Base-by-base conservation (phyloP, 1,140 invertebrate genomes). In the Drosophila nikananu region DNA sequence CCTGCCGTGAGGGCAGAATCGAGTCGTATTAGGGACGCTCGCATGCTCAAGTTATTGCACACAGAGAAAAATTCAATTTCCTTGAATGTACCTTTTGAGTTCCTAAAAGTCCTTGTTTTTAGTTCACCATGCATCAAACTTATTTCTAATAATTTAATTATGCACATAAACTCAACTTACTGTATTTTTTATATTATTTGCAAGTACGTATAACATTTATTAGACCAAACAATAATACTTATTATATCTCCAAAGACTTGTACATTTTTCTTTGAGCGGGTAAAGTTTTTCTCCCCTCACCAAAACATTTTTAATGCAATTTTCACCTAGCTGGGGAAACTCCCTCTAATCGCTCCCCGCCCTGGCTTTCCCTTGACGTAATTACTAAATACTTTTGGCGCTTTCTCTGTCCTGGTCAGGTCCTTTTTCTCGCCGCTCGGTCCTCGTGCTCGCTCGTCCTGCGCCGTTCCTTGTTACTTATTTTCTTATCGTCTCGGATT, bases 401-500 rank as follows among this genome's bases (percentile, higher is more conserved):
- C 78, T 81, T 67, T 66, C 70, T 61, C 25, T 62, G 61, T 77
- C 77, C 81, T 73, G 67, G 54, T n/a, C 61, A 39, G 58, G 62
- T 58, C 42, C 70, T 58, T 48, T 51, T 60, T 65, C 48, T 51
- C 37, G 37, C 58, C 62, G 65, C 77, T 77, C 48, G 71, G 35
- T 51, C 27, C 58, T 21, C 35, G 54, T 17, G 58, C 15, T 57
- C 48, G 39, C 57, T 75, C 66, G 44, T 48, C 62, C 49, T 42
- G 32, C 37, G 7, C 30, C 19, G 44, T 19, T 67, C 61, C 51
- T 51, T 86, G 63, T 79, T 90, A 81, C 86, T 89, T 90, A 90
- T 86, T 89, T 90, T 86, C 79, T 90, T 89, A 90, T 89, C 86
- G 86, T 80, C 79, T 90, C 79, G 86, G 86, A 90, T 90, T 90